Conservation (phyloP, 2,113 vertebrate genomes). For the Sebastes schlegelii region DNA sequence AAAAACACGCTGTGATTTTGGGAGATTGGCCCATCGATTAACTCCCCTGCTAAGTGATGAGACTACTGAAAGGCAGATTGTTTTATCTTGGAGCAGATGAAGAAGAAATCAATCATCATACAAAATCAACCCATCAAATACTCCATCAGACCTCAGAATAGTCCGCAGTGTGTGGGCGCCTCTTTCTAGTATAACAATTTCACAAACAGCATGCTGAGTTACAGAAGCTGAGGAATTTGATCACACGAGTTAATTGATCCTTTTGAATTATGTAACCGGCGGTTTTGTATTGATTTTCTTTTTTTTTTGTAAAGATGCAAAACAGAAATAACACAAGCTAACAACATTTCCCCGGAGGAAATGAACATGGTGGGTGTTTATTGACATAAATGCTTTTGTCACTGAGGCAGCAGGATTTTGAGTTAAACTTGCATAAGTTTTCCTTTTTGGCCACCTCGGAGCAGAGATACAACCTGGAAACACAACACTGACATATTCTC, state of each 20-base stretch:
- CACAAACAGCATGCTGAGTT: conserved; percentile 10
- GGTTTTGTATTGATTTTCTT: neutral
- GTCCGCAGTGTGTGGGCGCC: conserved; percentile 6
- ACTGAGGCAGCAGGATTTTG: conserved; percentile 4
- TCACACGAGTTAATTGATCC: neutral
- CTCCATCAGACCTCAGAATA: too few species aligned
- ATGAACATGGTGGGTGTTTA: neutral
- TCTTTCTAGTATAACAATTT: neutral
- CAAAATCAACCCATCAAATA: neutral
- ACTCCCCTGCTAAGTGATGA: conserved; percentile 21
- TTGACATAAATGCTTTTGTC: conserved; percentile 2
- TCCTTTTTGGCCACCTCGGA: neutral
- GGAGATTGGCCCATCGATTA: conserved; percentile 40
- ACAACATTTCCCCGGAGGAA: neutral
- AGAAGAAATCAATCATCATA: conserved; percentile 1
- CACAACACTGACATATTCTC: neutral
- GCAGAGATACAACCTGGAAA: neutral
- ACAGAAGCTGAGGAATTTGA: conserved; percentile 13
- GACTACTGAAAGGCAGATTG: neutral
- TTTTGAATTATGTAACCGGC: neutral
- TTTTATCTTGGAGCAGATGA: neutral
- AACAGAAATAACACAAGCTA: neutral
- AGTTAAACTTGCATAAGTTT: neutral
- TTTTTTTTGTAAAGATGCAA: neutral
- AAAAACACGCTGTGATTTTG: conserved; percentile 27